Evolutionary conservation across 2,888 invertebrate species (phyloP).

Genomic region (Mylabris sibirica): DNA sequence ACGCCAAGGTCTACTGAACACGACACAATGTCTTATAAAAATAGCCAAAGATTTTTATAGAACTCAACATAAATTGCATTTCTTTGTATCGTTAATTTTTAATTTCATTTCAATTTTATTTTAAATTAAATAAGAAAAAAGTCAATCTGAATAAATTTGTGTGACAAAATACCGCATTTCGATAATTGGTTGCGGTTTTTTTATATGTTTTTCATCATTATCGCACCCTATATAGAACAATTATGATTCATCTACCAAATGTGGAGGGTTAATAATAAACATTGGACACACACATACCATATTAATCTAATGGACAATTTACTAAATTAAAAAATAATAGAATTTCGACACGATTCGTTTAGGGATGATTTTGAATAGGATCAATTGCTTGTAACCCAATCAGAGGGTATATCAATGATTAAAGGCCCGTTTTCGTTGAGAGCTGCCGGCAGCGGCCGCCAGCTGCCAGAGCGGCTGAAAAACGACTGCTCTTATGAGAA

Average conservation of each 20-base stretch:
- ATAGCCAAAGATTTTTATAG: conserved; percentile 24
- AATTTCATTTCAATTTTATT: background rate
- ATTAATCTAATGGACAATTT: conserved; percentile 28
- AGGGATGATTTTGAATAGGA: background rate
- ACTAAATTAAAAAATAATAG: conserved; percentile 30
- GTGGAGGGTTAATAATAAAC: background rate
- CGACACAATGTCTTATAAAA: conserved; percentile 31
- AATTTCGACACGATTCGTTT: background rate
- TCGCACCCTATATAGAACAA: background rate
- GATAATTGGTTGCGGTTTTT: background rate
- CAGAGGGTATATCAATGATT: background rate
- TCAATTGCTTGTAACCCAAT: background rate
- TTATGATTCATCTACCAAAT: conserved; percentile 4
- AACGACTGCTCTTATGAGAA: too few relatives aligned
- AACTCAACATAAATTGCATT: background rate
- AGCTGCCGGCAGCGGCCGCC: too few relatives aligned
- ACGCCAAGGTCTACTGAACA: conserved; percentile 31
- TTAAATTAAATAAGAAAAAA: background rate
- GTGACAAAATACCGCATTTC: background rate
- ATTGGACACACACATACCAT: conserved; percentile 2
- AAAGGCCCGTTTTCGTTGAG: too few relatives aligned
- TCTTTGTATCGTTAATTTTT: conserved; percentile 1
- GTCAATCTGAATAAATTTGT: background rate
- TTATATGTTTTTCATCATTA: background rate
- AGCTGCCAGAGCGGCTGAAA: too few relatives aligned